Conservation (phyloP, 2,797 vertebrate species). For the Phylloscopus collybita region DNA sequence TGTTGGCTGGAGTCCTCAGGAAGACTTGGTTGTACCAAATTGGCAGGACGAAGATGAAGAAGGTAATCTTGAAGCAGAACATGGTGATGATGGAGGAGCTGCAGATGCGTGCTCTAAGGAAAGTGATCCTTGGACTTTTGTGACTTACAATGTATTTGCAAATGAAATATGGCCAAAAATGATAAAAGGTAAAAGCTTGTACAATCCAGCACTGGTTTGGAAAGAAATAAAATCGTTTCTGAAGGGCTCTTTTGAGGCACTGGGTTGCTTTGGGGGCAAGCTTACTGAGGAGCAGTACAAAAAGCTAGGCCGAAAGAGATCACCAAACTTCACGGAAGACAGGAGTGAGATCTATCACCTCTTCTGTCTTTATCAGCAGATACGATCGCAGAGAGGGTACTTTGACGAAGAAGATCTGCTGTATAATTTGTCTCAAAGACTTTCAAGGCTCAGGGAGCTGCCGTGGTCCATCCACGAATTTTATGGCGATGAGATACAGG, state of each 20-base stretch:
- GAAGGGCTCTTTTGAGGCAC: constrained; percentile 84
- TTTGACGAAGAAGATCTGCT: constrained; percentile 84
- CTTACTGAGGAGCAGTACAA: constrained; percentile 81
- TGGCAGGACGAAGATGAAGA: constrained; percentile 80
- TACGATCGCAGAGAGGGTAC: constrained; percentile 77
- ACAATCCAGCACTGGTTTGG: constrained; percentile 82
- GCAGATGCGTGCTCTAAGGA: constrained; percentile 51
- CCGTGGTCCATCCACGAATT: constrained; percentile 84
- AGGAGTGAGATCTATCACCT: constrained; percentile 81
- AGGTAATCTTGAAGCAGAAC: constrained; percentile 59
- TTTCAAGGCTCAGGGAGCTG: constrained; percentile 72
- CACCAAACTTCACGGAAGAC: constrained; percentile 81
- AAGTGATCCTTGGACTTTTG: constrained; percentile 74
- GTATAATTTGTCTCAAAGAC: constrained; percentile 77
- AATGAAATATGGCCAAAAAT: constrained; percentile 83
- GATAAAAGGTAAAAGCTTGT: constrained; percentile 78
- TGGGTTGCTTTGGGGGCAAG: constrained; percentile 72
- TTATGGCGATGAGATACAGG: constrained; percentile 84
- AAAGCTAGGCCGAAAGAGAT: constrained; percentile 80
- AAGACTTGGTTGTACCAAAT: constrained; percentile 70
- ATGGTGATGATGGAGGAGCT: constrained; percentile 61
- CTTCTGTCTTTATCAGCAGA: constrained; percentile 80
- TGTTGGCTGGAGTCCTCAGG: constrained; percentile 78
- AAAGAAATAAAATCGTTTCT: constrained; percentile 86
- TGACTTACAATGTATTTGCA: constrained; percentile 78